Conservation (phyloP, 2,113 vertebrate species). For the Arvicanthis niloticus region DNA sequence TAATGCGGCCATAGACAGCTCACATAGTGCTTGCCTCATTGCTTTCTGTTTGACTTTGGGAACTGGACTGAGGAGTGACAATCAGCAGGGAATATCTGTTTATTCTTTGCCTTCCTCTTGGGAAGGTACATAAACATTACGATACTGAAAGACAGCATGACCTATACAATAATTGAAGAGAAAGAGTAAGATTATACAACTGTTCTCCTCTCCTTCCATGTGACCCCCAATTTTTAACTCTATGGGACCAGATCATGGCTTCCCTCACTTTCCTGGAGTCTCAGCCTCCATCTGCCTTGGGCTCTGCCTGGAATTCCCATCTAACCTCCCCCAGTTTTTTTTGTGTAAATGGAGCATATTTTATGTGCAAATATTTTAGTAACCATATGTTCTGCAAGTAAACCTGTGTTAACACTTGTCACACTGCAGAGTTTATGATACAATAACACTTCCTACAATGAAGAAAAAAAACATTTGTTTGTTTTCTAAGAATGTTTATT, state of each 20-base stretch:
- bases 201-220: constrained; percentile 43
- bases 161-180: constrained; percentile 59
- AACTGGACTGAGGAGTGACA: not conserved
- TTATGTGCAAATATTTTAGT: constrained; percentile 92
- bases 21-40: not conserved
- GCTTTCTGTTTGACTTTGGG: not conserved
- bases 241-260: constrained; percentile 79
- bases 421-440: constrained; percentile 91
- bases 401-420: constrained; percentile 92
- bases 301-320: constrained; percentile 84
- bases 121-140: not conserved
- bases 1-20: no score
- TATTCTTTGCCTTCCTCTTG: constrained; percentile 40
- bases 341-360: constrained; percentile 90
- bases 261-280: constrained; percentile 81
- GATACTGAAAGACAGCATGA: constrained; percentile 31
- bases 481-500: constrained; percentile 95
- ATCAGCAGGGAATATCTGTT: not conserved
- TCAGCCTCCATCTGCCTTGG: constrained; percentile 86
- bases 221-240: constrained; percentile 68
- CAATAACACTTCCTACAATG: constrained; percentile 94
- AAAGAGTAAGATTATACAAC: constrained; percentile 68
- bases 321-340: constrained; percentile 82
- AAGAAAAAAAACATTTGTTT: constrained; percentile 89
- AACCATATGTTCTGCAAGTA: constrained; percentile 94